These are phyloP conservation scores for Cottus gobio DNA, from an alignment of 2,113 vertebrate species.

Conservation along the genomic window DNA sequence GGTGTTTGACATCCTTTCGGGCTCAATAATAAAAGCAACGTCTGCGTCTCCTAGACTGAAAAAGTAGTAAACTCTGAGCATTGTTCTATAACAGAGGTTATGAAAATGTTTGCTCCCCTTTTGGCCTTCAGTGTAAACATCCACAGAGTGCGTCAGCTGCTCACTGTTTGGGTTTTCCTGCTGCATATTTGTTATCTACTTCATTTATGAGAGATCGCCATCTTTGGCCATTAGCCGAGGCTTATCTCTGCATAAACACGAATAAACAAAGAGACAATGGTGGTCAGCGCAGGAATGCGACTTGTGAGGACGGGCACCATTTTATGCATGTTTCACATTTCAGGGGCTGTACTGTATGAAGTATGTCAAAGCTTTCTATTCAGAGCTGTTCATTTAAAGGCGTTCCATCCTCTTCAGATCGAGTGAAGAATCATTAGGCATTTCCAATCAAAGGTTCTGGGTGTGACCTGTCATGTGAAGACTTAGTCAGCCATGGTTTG, in stretches of 20 bases:
- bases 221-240: constrained; percentile 4
- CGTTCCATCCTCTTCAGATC: background rate
- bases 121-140: constrained; percentile 39
- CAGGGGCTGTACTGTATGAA: constrained; percentile 10
- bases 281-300: constrained; percentile 45
- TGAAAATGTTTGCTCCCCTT: constrained; percentile 48
- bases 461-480: constrained; percentile 10
- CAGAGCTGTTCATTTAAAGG: background rate
- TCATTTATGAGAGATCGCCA: constrained; percentile 28
- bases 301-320: constrained; percentile 11
- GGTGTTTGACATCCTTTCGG: background rate
- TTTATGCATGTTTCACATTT: constrained; percentile 14
- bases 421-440: constrained; percentile 17
- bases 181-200: constrained; percentile 3
- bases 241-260: constrained; percentile 41
- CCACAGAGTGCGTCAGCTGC: constrained; percentile 7
- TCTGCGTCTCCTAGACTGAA: background rate
- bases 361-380: background rate
- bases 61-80: constrained; percentile 33
- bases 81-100: constrained; percentile 56
- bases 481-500: constrained; percentile 24
- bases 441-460: constrained; percentile 9
- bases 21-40: background rate
- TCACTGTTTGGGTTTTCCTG: constrained; percentile 26
- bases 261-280: constrained; percentile 42